phyloP scores from a whole-genome alignment of 2,888 invertebrate species.

The Microplitis deprimator region DNA sequence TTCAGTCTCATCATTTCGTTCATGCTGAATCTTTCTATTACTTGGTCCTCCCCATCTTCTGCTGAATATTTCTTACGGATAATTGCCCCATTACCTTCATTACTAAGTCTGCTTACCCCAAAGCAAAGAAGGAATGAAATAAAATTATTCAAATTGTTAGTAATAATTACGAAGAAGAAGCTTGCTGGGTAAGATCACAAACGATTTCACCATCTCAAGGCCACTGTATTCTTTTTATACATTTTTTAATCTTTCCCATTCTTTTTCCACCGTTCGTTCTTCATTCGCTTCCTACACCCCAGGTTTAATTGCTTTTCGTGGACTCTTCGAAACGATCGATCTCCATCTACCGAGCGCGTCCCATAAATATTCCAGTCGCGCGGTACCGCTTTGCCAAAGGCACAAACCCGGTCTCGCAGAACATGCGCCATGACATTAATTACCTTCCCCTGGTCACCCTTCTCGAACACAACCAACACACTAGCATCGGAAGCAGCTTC shows the following conservation, averaged over 20 bases:
- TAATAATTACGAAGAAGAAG: constrained; percentile 28
- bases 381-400: constrained; percentile 42
- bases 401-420: constrained; percentile 18
- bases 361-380: constrained; percentile 47
- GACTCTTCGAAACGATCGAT: constrained; percentile 48
- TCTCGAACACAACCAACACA: neutral
- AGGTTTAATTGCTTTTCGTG: constrained; percentile 50
- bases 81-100: constrained; percentile 61
- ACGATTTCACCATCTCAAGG: constrained; percentile 36
- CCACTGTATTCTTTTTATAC: constrained; percentile 29
- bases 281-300: constrained; percentile 6
- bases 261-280: constrained; percentile 31
- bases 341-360: constrained; percentile 42
- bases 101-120: constrained; percentile 25
- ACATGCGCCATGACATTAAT: constrained; percentile 39
- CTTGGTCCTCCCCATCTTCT: neutral
- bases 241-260: constrained; percentile 28
- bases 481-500: neutral
- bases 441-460: constrained; percentile 23
- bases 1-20: constrained; percentile 20
- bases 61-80: constrained; percentile 41
- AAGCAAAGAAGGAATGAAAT: constrained; percentile 15
- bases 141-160: constrained; percentile 32
- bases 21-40: neutral
- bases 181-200: constrained; percentile 15